Conservation (phyloP, 30 jellyfish, hydroid and myxozoan genomes). For the Aurelia sp. region DNA sequence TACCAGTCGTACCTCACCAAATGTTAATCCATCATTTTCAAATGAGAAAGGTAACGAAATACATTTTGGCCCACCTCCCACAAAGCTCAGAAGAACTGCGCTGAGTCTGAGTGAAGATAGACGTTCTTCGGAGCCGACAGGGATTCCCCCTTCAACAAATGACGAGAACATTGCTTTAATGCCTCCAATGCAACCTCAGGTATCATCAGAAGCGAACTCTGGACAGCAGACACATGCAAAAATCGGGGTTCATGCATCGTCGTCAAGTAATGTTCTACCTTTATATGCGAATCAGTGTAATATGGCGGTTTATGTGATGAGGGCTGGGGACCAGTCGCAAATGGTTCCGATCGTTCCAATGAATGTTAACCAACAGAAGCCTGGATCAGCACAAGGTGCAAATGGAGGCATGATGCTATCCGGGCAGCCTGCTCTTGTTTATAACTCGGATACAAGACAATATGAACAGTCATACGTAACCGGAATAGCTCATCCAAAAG, state of each 20-base stretch:
- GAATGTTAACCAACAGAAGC: constrained; percentile 6
- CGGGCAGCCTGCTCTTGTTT: constrained; percentile 41
- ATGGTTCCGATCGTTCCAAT: constrained; percentile 39
- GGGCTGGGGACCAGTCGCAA: constrained; percentile 46
- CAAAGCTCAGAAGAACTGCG: background rate
- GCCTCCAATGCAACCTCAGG: background rate
- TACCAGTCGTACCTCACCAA: background rate
- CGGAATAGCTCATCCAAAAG: constrained; percentile 43
- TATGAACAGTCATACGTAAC: constrained; percentile 67
- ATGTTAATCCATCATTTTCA: background rate
- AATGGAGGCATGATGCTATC: constrained; percentile 31
- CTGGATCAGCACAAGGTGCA: constrained; percentile 6
- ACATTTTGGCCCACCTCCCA: background rate
- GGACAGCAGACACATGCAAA: background rate
- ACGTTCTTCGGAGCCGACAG: background rate
- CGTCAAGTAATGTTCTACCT: constrained; percentile 9
- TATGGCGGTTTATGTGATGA: constrained; percentile 55
- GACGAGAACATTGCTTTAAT: background rate
- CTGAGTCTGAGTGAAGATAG: background rate
- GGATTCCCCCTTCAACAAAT: background rate
- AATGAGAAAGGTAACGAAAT: background rate
- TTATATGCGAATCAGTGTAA: constrained; percentile 32
- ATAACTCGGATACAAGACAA: constrained; percentile 32
- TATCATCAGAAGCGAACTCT: too few relatives aligned
- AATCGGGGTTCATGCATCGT: background rate